Evolutionary conservation across 2,797 vertebrate genomes (phyloP), one percentile per base, ranked within the genome.

Genomic region (Platalea minor): DNA sequence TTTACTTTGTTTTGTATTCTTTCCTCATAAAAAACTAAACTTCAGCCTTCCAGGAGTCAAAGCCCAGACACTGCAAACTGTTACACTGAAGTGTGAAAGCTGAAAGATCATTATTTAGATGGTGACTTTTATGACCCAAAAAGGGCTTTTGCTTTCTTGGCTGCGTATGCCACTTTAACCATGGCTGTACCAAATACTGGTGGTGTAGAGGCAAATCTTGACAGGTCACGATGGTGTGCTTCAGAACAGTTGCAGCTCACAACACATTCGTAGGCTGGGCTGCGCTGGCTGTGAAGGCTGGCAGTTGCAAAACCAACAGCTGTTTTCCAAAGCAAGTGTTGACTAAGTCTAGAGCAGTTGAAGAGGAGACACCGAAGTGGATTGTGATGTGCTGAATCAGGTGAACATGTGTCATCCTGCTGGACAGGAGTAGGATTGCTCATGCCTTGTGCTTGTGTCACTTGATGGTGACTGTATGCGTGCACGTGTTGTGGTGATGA

Each of bases 381-480:
- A 37, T 67, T 85, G 70, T 70, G 83, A 70, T 85, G 88, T 41
- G 51, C 93, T 94, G 88, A 79, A 31, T 94, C 77, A 89, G 67
- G 76, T 56, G 18, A 77, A 46, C 68, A 7, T 25, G 53, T 94
- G 85, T 90, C 83, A 39, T 79, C 70, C 77, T 89, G 63, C 78
- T 94, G 95, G 85, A 18, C 67, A 75, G 85, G 25, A 68, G 74
- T 3, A 79, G 64, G 25, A 64, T 89, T 77, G 67, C 68, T 96
- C 77, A 72, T 54, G 41, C 70, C 41, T 6, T 70, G 68, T 46
- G 29, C 39, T 73, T 20, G 37, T 67, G 53, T 84, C 89, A 76
- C 53, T 70, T 92, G 90, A 74, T n/a, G 24, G 57, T 83, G 64
- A 69, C 72, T 79, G 15, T 51, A 3, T 10, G 13, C 2, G 1